A percentile compares a stretch with the other conserved stretches of the same genome.
Conservation (phyloP, 2,888 invertebrate genomes). For the Mimas tiliae region DNA sequence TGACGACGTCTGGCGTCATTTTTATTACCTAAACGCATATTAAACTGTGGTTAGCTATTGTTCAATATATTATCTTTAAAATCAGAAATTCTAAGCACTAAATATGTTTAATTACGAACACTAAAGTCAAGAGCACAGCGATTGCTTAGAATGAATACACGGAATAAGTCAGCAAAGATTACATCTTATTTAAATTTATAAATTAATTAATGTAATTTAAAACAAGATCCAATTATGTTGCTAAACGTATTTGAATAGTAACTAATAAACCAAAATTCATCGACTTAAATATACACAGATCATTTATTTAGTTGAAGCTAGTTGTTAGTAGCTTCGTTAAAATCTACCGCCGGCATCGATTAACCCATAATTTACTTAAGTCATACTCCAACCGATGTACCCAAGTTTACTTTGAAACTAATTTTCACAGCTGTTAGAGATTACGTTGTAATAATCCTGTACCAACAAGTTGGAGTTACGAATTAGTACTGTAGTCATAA, state of each 20-base stretch:
- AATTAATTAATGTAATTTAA: too few relatives aligned
- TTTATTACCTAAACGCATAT: too few relatives aligned
- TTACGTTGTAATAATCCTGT: constrained; percentile 40
- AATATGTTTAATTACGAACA: too few relatives aligned
- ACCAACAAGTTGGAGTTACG: constrained; percentile 22
- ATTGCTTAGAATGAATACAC: too few relatives aligned
- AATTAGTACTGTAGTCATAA: constrained; percentile 10
- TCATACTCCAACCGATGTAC: constrained; percentile 37
- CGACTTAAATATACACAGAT: not conserved
- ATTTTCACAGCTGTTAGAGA: constrained; percentile 48
- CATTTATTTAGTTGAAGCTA: constrained; percentile 36
- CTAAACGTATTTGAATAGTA: constrained; percentile 2
- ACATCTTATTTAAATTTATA: too few relatives aligned
- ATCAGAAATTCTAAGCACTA: too few relatives aligned
- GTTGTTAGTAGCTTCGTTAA: constrained; percentile 31
- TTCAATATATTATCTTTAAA: too few relatives aligned
- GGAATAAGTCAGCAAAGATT: too few relatives aligned
- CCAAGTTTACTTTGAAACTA: constrained; percentile 47
- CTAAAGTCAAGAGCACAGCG: too few relatives aligned
- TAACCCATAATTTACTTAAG: constrained; percentile 44
- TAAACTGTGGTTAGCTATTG: too few relatives aligned
- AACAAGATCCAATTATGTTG: not conserved
- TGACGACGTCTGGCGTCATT: too few relatives aligned
- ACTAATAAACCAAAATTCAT: not conserved
- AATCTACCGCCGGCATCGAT: constrained; percentile 40